Evolutionary conservation across 2,113 vertebrate species (phyloP).

Genomic region (Semnornis frantzii): DNA sequence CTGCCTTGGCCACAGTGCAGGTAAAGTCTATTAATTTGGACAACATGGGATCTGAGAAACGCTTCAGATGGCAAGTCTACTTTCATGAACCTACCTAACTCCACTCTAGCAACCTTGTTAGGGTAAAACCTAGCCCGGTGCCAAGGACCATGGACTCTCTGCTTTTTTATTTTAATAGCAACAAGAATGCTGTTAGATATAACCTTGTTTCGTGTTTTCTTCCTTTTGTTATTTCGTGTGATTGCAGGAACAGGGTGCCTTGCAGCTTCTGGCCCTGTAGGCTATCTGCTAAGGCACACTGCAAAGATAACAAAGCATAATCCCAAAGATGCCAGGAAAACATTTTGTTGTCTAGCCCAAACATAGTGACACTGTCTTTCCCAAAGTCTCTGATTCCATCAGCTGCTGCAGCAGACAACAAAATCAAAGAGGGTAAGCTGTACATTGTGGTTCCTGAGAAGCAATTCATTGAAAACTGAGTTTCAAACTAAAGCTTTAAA

Average conservation of each 20-base stretch:
- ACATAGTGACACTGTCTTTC: accelerated
- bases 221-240: not conserved
- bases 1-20: accelerated
- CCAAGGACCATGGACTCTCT: accelerated
- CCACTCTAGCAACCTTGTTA: not conserved
- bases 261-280: not conserved
- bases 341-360: not conserved
- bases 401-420: not conserved
- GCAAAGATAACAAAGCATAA: not conserved
- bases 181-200: not conserved
- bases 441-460: not conserved
- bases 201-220: not conserved
- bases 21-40: not conserved
- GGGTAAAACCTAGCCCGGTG: not conserved
- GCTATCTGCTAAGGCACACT: not conserved
- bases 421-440: not conserved
- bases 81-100: not conserved
- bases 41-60: not conserved
- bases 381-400: not conserved
- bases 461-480: not conserved
- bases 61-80: not conserved
- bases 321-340: not conserved
- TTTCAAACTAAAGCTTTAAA: constrained; percentile 22
- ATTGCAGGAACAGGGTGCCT: not conserved
- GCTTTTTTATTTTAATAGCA: not conserved